Base-by-base conservation (phyloP, 2,113 vertebrate species). In the Propithecus coquereli region DNA sequence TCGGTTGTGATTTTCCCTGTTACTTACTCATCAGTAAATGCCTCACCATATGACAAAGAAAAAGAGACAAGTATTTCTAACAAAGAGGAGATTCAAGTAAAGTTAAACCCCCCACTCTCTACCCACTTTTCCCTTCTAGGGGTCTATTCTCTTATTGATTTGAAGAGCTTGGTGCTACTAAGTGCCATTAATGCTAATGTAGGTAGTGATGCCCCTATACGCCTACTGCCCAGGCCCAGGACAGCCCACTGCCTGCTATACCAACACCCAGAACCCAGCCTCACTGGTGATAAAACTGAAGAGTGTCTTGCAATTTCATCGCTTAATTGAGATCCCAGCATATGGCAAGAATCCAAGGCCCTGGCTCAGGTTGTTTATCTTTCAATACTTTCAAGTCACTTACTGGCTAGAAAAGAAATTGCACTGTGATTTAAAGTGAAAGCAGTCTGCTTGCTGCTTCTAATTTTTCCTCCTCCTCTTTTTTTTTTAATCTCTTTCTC, bases 351-450 rank as follows among this genome's bases (percentile, higher is more conserved):
- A 89, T 98, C 98, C 98, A 98, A 98, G 71, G 85, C 65, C 92
- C 91, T 70, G 54, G 94, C 97, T 98, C 95, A 97, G 97, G 94
- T 96, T 98, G 98, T 99, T 98, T 98, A 97, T 98, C 98, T 98
- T 98, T 94, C 98, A 97, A 90, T 96, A 97, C 94, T 98, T 98
- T 98, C 96, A 96, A 98, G 97, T 98, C 97, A 97, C 96, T 98
- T 97, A 97, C 89, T 94, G 96, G 97, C 97, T 96, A 98, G 98
- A 97, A 98, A 93, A 97, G 97, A 98, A 98, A 98, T 91, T 94
- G 97, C 97, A 95, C 86, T 0, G 37, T 95, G 96, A 98, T 97
- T 98, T 98, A 97, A 98, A 98, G 97, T 84, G 94, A 98, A 98
- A 98, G 97, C 94, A 87, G 80, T 95, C 89, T 20, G 96, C 79